Conservation (phyloP, 30 jellyfish, hydroid and myxozoan species). For the Chrysaora quinquecirrha region DNA sequence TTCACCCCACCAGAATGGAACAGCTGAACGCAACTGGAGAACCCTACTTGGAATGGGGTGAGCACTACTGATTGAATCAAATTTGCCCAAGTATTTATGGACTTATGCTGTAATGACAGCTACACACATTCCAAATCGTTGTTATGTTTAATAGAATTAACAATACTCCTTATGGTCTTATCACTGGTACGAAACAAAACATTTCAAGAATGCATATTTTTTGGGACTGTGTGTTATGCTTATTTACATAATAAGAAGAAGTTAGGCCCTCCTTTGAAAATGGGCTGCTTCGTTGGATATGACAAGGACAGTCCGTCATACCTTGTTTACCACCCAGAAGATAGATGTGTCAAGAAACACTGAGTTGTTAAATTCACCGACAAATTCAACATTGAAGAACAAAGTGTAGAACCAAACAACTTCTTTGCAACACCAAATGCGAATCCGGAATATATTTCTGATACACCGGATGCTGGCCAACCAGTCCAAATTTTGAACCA, state of each 20-base stretch:
- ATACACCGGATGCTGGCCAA: too few relatives aligned
- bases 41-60: conserved; percentile 48
- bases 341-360: conserved; percentile 21
- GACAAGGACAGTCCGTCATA: conserved; percentile 75
- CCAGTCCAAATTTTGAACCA: neutral
- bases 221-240: conserved; percentile 62
- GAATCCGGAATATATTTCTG: too few relatives aligned
- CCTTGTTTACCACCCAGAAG: conserved; percentile 40
- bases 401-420: neutral
- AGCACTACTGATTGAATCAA: conserved; percentile 60
- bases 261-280: conserved; percentile 46
- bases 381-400: conserved; percentile 10
- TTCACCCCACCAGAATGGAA: conserved; percentile 75
- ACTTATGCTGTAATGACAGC: conserved; percentile 80
- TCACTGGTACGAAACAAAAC: conserved; percentile 45
- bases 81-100: conserved; percentile 82
- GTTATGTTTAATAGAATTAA: too few relatives aligned
- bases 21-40: conserved; percentile 56
- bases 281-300: conserved; percentile 58
- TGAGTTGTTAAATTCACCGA: conserved; percentile 57
- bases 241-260: conserved; percentile 22
- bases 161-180: too few relatives aligned
- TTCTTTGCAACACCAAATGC: too few relatives aligned
- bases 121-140: neutral
- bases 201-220: conserved; percentile 26